Evolutionary conservation across 2,888 invertebrate genomes (phyloP), one percentile per base, ranked within the genome.

Genomic region (Autographa gamma): DNA sequence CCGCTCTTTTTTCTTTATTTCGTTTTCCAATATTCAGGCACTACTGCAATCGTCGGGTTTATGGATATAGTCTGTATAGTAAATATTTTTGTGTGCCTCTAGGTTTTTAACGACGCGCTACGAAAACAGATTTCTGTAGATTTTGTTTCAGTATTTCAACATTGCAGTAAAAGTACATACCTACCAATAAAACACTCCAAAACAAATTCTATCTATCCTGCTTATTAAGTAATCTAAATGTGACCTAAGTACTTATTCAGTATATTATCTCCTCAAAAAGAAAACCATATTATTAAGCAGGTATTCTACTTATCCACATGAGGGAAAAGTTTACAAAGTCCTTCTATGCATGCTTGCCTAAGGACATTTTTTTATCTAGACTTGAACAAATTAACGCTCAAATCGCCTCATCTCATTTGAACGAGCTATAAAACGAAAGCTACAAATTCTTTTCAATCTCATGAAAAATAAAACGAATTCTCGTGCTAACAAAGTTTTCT

Each of bases 391-490:
- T 41, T 11, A 60, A 11, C 9, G 38, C 2, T 13, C 38, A 19
- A n/a, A 60, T 32, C 38, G 60, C 13, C 9, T 43, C 7, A 43
- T 14, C 34, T 43, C 14, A 43, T 14, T 18, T 18, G 25, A 43
- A 43, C 19, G 48, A 52, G n/a, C 43, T 43, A 16, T 16, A 25
- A 43, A 25, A 61, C 19, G 16, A 61, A 43, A 43, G 31, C 13
- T 1, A 2, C 43, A 56, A 48, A 67, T 60, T 52, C 59, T 64
- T 74, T 68, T 59, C 59, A 32, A 64, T 32, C 34, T 60, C 60
- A 48, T 71, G 59, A 66, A 79, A 68, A 54, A 75, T 78, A 31
- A 43, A 65, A 66, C 56, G 19, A 18, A 58, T 38, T 14, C 43
- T 18, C 18, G 32, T 63, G 25, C 25, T 63, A 58, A 76, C 38